Evolutionary conservation across 2,797 vertebrate genomes (phyloP), one percentile per base, ranked within the genome.

Genomic region (Mus minutoides): DNA sequence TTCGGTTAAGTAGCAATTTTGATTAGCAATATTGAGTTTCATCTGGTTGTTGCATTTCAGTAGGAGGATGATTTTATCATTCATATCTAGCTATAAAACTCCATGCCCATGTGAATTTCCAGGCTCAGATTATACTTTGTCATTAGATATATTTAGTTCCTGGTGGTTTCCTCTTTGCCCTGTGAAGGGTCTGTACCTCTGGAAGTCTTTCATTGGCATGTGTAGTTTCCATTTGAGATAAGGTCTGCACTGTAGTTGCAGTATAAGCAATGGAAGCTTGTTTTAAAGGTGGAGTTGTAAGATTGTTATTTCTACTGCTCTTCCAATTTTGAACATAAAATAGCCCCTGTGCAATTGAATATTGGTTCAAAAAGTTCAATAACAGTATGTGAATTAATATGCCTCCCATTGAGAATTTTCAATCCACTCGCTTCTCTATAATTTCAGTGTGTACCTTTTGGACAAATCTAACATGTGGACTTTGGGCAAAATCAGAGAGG

Each of bases 211-310:
- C 54, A 1, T 67, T 90, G 43, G 31, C 52, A 40, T 75, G 85
- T 40, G 12, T 78, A 75, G 94, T 86, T 94, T 82, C 16, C 86
- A 34, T 22, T 24, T 34, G 69, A 92, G 73, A 87, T 95, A 88
- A 92, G 37, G 73, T 93, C 64, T 82, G 58, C 79, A 64, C 37
- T 87, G 49, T n/a, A 62, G n/a, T 37, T 88, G 24, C 84, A 7
- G 24, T 37, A 82, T 80, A 52, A 76, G 22, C 21, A 60, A 40
- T 92, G 3, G 13, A n/a, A 85, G 6, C 49, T 79, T 91, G 26
- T 71, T 85, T 94, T 79, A n/a, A 58, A 90, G 77, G 77, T n/a
- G 77, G 2, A 43, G 37, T 64, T 92, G 67, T 92, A 71, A 94
- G 75, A 76, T 22, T 54, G 13, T 83, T 76, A 10, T 76, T 93